Conservation (phyloP, 1,140 invertebrate genomes). For the Micrasema minimum region DNA sequence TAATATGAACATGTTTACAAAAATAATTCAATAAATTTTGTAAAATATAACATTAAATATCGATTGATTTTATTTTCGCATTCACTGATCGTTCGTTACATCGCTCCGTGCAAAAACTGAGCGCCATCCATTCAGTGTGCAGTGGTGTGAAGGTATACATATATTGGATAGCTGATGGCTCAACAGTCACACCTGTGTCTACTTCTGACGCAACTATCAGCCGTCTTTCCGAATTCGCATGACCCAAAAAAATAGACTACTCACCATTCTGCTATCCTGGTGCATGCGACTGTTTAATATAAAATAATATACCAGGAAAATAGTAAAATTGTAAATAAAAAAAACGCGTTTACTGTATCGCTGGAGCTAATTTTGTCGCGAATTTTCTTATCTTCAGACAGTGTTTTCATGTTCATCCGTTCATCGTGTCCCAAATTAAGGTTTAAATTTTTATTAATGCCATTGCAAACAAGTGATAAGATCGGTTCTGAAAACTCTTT, state of each 20-base stretch:
- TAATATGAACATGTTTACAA: too few relatives aligned
- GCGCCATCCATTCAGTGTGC: conserved; percentile 3
- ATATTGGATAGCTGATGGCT: conserved; percentile 23
- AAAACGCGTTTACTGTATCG: too few relatives aligned
- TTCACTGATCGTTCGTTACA: too few relatives aligned
- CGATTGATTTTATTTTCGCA: too few relatives aligned
- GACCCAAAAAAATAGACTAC: conserved; percentile 40
- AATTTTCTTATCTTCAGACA: conserved; percentile 20
- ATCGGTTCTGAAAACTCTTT: conserved; percentile 20
- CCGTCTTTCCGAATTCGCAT: conserved; percentile 37
- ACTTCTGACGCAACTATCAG: conserved; percentile 31
- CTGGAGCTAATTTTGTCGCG: neutral
- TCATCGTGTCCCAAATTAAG: conserved; percentile 10
- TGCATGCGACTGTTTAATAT: neutral
- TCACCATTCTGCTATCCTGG: conserved; percentile 19
- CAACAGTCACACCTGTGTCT: conserved; percentile 41
- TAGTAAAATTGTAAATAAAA: too few relatives aligned
- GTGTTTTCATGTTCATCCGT: neutral
- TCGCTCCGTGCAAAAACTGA: conserved; percentile 24
- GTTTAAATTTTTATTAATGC: too few relatives aligned
- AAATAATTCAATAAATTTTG: too few relatives aligned
- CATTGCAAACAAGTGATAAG: conserved; percentile 10
- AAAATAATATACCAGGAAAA: too few relatives aligned
- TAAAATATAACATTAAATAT: too few relatives aligned
- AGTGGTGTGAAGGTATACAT: conserved; percentile 14